phyloP scores from a whole-genome alignment of 1,140 invertebrate species.

The Psix sp. region DNA sequence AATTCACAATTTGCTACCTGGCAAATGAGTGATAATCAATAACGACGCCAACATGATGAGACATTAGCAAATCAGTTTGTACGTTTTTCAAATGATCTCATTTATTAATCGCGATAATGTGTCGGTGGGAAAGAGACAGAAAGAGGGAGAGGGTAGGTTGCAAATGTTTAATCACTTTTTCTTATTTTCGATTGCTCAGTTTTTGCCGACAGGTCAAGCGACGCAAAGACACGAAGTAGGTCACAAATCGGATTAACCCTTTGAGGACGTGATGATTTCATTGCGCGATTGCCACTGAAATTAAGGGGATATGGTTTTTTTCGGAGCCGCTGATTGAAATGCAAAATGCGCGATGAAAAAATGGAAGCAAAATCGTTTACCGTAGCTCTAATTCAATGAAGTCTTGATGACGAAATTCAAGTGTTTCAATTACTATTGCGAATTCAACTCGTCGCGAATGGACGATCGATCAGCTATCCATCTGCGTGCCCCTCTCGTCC shows the following conservation, averaged over 20 bases:
- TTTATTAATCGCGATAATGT: no score
- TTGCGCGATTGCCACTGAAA: conserved; percentile 6
- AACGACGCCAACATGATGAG: no score
- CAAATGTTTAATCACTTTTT: no score
- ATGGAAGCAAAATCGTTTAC: neutral
- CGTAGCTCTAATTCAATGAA: neutral
- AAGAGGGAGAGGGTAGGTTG: no score
- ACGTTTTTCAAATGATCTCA: no score
- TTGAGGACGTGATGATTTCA: conserved; percentile 11
- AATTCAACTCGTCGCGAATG: neutral
- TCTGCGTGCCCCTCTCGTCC: no score
- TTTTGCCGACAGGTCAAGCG: conserved; percentile 13
- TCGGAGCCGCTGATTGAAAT: conserved; percentile 4
- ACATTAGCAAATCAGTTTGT: no score
- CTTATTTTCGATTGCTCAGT: no score
- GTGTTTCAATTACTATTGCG: neutral
- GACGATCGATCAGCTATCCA: no score
- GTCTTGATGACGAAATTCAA: conserved; percentile 3
- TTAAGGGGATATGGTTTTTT: conserved; percentile 7
- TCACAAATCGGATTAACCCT: conserved; percentile 29
- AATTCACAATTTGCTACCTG: no score
- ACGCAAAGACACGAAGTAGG: conserved; percentile 1
- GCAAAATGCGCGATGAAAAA: conserved; percentile 3
- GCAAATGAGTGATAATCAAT: no score
- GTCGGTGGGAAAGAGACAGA: no score